phyloP scores from a whole-genome alignment of 2,797 vertebrate species.

The Hybognathus amarus region DNA sequence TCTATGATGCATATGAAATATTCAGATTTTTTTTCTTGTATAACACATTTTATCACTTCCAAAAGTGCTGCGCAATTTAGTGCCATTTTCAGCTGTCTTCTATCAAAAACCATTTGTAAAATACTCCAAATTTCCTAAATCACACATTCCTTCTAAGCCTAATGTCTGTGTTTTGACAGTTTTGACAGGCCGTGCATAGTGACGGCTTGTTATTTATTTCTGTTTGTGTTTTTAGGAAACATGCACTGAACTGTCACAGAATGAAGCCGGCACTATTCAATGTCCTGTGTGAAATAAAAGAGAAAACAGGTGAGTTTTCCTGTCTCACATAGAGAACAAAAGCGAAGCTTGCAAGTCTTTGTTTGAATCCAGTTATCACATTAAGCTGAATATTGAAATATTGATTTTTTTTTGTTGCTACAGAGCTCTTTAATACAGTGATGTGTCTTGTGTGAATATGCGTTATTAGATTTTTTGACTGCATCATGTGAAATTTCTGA shows the following conservation, averaged over 20 bases:
- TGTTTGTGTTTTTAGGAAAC: slow-evolving; percentile 84
- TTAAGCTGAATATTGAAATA: slow-evolving; percentile 29
- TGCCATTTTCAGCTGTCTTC: slow-evolving; percentile 27
- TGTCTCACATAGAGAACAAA: slow-evolving; percentile 7
- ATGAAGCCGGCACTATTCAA: slow-evolving; percentile 99
- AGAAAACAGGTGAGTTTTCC: slow-evolving; percentile 91
- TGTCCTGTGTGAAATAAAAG: slow-evolving; percentile 98
- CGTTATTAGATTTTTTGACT: slow-evolving; percentile 27
- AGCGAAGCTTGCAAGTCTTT: slow-evolving; percentile 4
- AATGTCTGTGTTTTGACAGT: slow-evolving; percentile 42
- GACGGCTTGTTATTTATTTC: slow-evolving; percentile 32
- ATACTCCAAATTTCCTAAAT: slow-evolving; percentile 10
- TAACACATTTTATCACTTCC: slow-evolving; percentile 15
- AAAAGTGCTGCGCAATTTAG: slow-evolving; percentile 15
- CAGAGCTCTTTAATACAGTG: slow-evolving; percentile 32
- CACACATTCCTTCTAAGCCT: slow-evolving; percentile 26
- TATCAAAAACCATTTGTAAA: slow-evolving; percentile 20
- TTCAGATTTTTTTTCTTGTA: background rate
- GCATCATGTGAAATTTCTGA: slow-evolving; percentile 10
- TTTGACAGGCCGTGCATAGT: slow-evolving; percentile 37
- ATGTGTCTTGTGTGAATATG: slow-evolving; percentile 12
- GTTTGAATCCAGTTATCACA: slow-evolving; percentile 27
- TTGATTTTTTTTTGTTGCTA: slow-evolving; percentile 14
- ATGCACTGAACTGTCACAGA: slow-evolving; percentile 97
- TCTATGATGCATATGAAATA: background rate